Conservation (phyloP, 1,140 invertebrate genomes). For the Antheraea pernyi region DNA sequence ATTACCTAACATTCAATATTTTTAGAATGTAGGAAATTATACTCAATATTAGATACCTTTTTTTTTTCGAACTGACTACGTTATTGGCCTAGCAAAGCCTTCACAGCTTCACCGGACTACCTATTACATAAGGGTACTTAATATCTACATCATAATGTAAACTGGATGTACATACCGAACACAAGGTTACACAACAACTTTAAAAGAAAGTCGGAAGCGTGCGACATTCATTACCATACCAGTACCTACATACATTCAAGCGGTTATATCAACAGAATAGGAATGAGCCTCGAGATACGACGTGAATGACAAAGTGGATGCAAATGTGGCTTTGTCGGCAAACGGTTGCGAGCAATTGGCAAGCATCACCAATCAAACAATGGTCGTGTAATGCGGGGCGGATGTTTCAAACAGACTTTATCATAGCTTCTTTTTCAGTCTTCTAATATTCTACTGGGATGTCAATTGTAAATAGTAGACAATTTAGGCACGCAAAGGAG, state of each 20-base stretch:
- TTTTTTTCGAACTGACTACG: no score
- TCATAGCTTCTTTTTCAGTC: neutral
- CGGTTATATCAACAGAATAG: conserved; percentile 50
- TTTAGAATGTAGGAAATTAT: no score
- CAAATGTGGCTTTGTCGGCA: conserved; percentile 58
- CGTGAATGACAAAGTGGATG: conserved; percentile 73
- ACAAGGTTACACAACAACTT: conserved; percentile 28
- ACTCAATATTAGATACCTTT: no score
- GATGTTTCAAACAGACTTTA: conserved; percentile 6
- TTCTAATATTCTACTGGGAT: neutral
- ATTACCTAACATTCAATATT: no score
- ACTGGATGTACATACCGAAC: neutral
- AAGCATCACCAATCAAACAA: conserved; percentile 49
- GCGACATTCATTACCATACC: conserved; percentile 56
- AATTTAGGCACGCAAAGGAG: no score
- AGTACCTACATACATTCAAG: conserved; percentile 35
- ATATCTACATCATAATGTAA: no score
- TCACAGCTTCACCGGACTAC: no score
- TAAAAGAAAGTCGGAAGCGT: conserved; percentile 54
- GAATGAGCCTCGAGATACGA: conserved; percentile 57
- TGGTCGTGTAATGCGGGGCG: conserved; percentile 15
- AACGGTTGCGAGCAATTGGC: conserved; percentile 31
- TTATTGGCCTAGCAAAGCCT: no score
- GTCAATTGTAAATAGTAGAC: no score
- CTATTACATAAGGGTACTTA: no score